Percentiles rank a stretch among this genome's conserved stretches.
These are phyloP conservation scores for Caenorhabditis remanei DNA, from an alignment of 1,140 invertebrate genomes.

Conservation along the genomic window DNA sequence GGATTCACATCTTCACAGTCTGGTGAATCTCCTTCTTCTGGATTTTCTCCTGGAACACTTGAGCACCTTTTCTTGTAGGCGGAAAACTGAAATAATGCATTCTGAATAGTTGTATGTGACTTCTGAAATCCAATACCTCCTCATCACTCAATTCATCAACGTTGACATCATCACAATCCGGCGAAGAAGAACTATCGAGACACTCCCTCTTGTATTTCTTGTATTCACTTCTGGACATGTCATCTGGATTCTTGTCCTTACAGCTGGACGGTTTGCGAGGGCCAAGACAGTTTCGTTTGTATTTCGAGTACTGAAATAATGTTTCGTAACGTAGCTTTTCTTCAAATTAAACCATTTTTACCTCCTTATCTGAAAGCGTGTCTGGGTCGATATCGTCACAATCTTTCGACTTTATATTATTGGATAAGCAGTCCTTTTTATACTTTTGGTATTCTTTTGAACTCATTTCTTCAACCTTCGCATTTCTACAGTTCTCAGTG, in stretches of 20 bases:
- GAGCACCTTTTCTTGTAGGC: conserved; percentile 7
- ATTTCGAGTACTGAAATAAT: too few relatives aligned
- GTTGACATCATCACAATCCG: background rate
- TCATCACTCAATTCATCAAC: background rate
- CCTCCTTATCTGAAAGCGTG: background rate
- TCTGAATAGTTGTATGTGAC: background rate
- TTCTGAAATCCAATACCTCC: background rate
- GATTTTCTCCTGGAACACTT: background rate
- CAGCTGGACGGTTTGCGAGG: too few relatives aligned
- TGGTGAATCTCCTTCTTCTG: background rate
- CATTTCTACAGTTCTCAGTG: background rate
- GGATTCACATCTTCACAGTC: background rate
- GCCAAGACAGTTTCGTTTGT: too few relatives aligned
- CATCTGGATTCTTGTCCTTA: too few relatives aligned
- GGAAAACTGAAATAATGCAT: background rate
- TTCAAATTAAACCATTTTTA: too few relatives aligned
- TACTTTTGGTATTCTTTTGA: background rate
- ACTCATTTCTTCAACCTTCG: background rate
- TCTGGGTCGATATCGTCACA: background rate
- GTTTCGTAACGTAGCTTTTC: too few relatives aligned
- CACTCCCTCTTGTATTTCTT: too few relatives aligned
- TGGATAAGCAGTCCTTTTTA: background rate
- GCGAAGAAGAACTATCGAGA: background rate
- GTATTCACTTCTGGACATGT: too few relatives aligned
- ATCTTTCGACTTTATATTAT: background rate